Conservation (phyloP, 2,888 invertebrate species). For the Yponomeuta plumbellus region DNA sequence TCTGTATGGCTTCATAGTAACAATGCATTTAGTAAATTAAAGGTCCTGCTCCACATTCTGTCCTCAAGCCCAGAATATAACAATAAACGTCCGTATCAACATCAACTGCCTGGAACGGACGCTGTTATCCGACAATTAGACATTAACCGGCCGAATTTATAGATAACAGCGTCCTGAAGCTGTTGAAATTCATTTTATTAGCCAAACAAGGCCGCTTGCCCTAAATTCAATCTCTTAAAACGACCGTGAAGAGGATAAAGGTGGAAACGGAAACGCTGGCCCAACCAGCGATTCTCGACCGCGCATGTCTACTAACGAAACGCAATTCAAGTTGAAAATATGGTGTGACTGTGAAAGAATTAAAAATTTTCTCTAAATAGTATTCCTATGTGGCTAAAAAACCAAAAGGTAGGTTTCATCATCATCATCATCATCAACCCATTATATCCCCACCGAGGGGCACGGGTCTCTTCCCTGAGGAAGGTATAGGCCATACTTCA, state of each 20-base stretch:
- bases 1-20: no score
- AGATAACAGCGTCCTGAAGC: neutral
- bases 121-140: neutral
- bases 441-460: no score
- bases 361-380: no score
- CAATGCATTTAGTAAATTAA: neutral
- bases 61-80: neutral
- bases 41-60: neutral
- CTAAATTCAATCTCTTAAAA: constrained; percentile 2
- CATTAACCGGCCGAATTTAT: neutral
- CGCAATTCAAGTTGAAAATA: no score
- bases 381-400: no score
- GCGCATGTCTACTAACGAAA: no score
- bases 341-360: no score
- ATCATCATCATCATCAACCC: no score
- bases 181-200: neutral
- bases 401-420: no score
- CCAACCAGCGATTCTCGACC: neutral
- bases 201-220: neutral
- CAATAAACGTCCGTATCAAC: neutral
- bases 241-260: neutral
- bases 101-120: neutral
- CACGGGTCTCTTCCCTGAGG: no score
- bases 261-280: neutral
- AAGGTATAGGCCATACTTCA: no score